Evolutionary conservation across 2,113 vertebrate genomes (phyloP), one percentile per base, ranked within the genome.

Genomic region (Ammodramus savannarum): DNA sequence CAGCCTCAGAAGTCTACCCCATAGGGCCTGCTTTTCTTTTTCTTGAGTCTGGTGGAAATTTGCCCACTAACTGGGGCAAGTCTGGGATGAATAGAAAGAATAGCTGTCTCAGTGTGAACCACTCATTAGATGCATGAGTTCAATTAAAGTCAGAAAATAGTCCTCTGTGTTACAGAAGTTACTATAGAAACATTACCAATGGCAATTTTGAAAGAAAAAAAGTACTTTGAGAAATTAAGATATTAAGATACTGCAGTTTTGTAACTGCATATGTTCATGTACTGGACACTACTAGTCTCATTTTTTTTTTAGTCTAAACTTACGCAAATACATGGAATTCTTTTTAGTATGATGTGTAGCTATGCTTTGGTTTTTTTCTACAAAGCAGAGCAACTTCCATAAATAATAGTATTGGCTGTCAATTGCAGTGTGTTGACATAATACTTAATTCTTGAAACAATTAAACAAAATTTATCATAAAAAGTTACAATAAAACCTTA

Each of bases 61-160:
- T 88, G 83, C 72, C 79, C 49, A 9, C 75, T 77, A 71, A 88
- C 46, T 49, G 55, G 48, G 79, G 26, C 68, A 63, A 63, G 72
- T 43, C 65, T 83, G 54, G 65, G 21, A 75, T 90, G 87, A 94
- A 85, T 41, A 88, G 79, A 92, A 85, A 94, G 82, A 95, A 85
- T 66, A 55, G 59, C 7, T 2, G 3, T 31, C 76, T 77, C 86
- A 77, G 43, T n/a, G 65, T 86, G 83, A 94, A 83, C 38, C 31
- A 36, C 5, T 11, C 51, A 63, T 86, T 90, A 80, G 55, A 22
- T 6, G 31, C 38, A 77, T 9, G 83, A 86, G 39, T 15, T 80
- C 46, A 95, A 52, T 54, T 80, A 21, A 83, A 90, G 85, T 83
- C 65, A 88, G 59, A 92, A 93, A 85, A 80, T 36, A 79, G 16